Evolutionary conservation across 2,113 vertebrate species (phyloP).

Genomic region (Alces alces): DNA sequence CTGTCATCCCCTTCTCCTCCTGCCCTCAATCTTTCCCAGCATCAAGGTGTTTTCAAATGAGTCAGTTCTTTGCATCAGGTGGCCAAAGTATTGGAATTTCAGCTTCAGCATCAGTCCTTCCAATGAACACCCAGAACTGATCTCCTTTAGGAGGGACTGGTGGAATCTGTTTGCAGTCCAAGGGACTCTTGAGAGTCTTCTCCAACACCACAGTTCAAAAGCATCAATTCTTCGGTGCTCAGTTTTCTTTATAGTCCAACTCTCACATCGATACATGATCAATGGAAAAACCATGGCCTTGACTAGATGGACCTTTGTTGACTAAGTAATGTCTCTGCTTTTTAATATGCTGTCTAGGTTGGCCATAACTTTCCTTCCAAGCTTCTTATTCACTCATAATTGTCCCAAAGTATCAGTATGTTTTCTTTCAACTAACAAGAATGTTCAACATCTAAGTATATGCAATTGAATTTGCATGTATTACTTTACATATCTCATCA

Average conservation of each 20-base stretch:
- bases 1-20: too few relatives aligned
- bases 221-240: accelerated
- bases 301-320: neutral
- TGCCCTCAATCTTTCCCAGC: too few relatives aligned
- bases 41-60: too few relatives aligned
- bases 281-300: neutral
- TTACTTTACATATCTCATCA: neutral
- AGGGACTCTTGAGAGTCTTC: too few relatives aligned
- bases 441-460: neutral
- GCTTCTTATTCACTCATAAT: neutral
- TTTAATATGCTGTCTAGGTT: neutral
- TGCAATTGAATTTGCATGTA: neutral
- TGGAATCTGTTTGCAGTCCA: too few relatives aligned
- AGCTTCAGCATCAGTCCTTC: too few relatives aligned
- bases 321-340: neutral
- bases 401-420: neutral
- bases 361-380: too few relatives aligned
- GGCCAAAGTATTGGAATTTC: too few relatives aligned
- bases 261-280: neutral
- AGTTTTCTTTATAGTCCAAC: neutral
- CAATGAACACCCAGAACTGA: too few relatives aligned
- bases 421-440: neutral
- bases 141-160: too few relatives aligned
- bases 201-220: too few relatives aligned
- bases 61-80: too few relatives aligned